Evolutionary conservation across 2,113 vertebrate genomes (phyloP), one percentile per base, ranked within the genome.

Genomic region (Columbina picui): DNA sequence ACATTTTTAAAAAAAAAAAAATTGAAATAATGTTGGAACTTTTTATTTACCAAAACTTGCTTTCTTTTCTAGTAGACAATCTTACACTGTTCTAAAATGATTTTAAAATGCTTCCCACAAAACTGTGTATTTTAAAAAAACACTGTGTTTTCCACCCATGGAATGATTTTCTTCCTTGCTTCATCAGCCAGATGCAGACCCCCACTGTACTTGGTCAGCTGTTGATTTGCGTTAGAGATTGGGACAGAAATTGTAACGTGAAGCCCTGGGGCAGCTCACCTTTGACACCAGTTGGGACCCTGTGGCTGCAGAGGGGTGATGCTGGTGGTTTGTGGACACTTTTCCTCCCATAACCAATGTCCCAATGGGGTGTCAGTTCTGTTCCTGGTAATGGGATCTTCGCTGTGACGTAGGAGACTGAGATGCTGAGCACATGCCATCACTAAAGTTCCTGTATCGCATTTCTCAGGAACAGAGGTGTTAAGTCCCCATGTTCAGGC

Each of bases 81-180:
- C 15, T 69, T 75, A 36, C 18, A 41, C 41, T 10, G 6, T 41
- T 94, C 59, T 23, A 19, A 59, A 74, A 32, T 17, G 0, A 20
- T 55, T 82, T 71, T 1, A 52, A 59, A 79, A 41, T 29, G 0
- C 18, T 39, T 76, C 5, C 9, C 45, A 5, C 11, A 50, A 71
- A 75, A 71, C 26, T 7, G 1, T 10, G 9, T 2, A 0, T 34
- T 38, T 52, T 2, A 1, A 11, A 59, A 50, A 70, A 29, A 23
- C n/a, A 6, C 6, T 38, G 1, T 59, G 19, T 29, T 84, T 92
- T 69, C 22, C 26, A 73, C 7, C 26, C 8, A 7, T 47, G 14
- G 71, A 52, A 30, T 69, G 12, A 36, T 34, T 80, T 80, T 78
- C 14, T 5, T 39, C 19, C 2, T 38, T 65, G 18, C 7, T 65